Base-by-base conservation (phyloP, 2,113 vertebrate species). In the Cyprinodon tularosa region DNA sequence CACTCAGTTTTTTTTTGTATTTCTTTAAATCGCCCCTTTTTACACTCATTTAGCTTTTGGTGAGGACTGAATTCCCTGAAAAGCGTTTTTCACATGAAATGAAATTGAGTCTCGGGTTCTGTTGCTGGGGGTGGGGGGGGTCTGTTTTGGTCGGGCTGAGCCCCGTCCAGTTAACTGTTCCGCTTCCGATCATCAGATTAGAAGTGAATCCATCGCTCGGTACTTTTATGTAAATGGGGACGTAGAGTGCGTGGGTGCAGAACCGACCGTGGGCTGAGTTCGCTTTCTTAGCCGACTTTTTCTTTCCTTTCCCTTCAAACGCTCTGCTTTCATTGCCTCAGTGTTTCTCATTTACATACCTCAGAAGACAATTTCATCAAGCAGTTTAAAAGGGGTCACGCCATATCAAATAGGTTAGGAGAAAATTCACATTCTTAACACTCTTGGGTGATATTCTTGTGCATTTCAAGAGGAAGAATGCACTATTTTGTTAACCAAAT, bases 331-430 rank as follows among this genome's bases (percentile, higher is more conserved):
- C 84, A 82, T 80, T 85, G 85, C 87, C 88, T 88, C 73, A 36
- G 71, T 77, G 82, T 88, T 81, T 59, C 83, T 88, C 63, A 90
- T 91, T 89, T 88, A 86, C 88, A 89, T 88, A 85, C 80, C 81
- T 91, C 86, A 76, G 81, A 48, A 85, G 90, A 90, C 87, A 81
- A 47, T 90, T 91, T 89, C 81, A 91, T 90, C 92, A 90, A 91
- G 88, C 88, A 88, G 76, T 91, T 93, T 89, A 90, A 92, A 93
- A 90, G 88, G 85, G 89, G 86, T 91, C 90, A 90, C 87, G 87
- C 89, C 90, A 89, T 89, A 88, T 86, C 81, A 85, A 90, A 91
- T 85, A 88, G 76, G 81, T 84, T 77, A 77, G 76, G 87, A 90
- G 88, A 85, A 85, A 85, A 92, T 91, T 92, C 86, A 85, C 87